These are phyloP conservation scores for Leptinotarsa haldemani DNA, from an alignment of 2,888 invertebrate genomes.

Conservation along the genomic window DNA sequence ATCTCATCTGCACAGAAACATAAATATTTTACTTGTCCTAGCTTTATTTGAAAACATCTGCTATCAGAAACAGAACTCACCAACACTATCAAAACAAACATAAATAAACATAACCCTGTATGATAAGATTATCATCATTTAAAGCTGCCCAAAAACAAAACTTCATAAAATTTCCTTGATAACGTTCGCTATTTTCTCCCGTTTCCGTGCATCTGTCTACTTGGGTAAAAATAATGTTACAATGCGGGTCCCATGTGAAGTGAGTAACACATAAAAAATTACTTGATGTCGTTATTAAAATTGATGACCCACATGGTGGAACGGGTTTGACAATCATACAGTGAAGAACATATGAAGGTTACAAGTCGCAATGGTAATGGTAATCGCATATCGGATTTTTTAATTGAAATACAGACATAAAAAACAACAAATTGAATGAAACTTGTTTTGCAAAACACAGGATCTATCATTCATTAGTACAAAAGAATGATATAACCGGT, in stretches of 20 bases:
- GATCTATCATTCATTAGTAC: not conserved
- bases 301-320: conserved; percentile 16
- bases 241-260: conserved; percentile 26
- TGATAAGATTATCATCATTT: conserved; percentile 14
- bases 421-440: not conserved
- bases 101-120: conserved; percentile 8
- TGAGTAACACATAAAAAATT: conserved; percentile 16
- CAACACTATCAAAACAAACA: conserved; percentile 4
- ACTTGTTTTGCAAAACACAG: not conserved
- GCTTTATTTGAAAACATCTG: not conserved
- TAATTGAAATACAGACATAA: not conserved
- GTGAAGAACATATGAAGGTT: conserved; percentile 15
- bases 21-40: too few species aligned
- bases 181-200: not conserved
- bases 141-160: not conserved
- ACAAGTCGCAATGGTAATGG: conserved; percentile 1
- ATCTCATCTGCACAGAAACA: too few species aligned
- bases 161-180: not conserved
- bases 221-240: conserved; percentile 10
- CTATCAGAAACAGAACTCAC: not conserved
- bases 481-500: not conserved
- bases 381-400: not conserved
- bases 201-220: conserved; percentile 19
- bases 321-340: not conserved
- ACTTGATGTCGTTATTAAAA: conserved; percentile 9